phyloP scores from a whole-genome alignment of 2,113 vertebrate genomes.

The Gila orcuttii region DNA sequence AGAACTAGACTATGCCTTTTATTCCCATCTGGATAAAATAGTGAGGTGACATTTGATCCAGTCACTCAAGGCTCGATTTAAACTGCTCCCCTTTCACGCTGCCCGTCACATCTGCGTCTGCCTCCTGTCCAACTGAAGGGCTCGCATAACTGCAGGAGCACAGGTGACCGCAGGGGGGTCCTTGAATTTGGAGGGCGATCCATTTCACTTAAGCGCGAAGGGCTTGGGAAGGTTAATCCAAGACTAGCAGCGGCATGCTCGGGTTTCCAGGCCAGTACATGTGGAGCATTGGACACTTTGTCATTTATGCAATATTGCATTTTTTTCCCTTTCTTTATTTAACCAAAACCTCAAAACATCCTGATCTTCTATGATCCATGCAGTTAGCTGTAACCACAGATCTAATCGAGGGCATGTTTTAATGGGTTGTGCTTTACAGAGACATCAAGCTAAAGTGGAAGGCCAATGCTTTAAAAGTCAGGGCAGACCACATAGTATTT shows the following conservation, averaged over 20 bases:
- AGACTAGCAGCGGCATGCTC: conserved; percentile 56
- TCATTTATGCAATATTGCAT: conserved; percentile 1
- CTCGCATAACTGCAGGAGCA: conserved; percentile 9
- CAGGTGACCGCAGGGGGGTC: conserved; percentile 48
- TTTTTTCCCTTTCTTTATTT: conserved; percentile 19
- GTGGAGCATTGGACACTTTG: conserved; percentile 33
- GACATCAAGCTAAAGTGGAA: conserved; percentile 60
- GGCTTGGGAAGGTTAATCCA: conserved; percentile 65
- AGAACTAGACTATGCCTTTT: conserved; percentile 52
- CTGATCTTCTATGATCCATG: conserved; percentile 7
- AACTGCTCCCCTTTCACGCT: conserved; percentile 43
- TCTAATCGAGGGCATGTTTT: conserved; percentile 53
- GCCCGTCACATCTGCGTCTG: conserved; percentile 40
- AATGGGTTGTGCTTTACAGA: conserved; percentile 58
- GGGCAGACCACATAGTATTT: conserved; percentile 59
- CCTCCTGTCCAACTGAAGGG: not conserved
- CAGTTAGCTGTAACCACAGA: conserved; percentile 54
- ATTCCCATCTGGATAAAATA: conserved; percentile 48
- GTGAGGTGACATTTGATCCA: conserved; percentile 55
- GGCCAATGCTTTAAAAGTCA: conserved; percentile 50
- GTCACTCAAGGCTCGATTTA: conserved; percentile 46
- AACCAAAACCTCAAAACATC: conserved; percentile 29
- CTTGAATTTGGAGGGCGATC: conserved; percentile 55
- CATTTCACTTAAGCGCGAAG: conserved; percentile 63
- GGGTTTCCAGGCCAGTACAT: conserved; percentile 58